Base-by-base conservation (phyloP, 2,113 vertebrate species). In the Notarius quadriscutis region DNA sequence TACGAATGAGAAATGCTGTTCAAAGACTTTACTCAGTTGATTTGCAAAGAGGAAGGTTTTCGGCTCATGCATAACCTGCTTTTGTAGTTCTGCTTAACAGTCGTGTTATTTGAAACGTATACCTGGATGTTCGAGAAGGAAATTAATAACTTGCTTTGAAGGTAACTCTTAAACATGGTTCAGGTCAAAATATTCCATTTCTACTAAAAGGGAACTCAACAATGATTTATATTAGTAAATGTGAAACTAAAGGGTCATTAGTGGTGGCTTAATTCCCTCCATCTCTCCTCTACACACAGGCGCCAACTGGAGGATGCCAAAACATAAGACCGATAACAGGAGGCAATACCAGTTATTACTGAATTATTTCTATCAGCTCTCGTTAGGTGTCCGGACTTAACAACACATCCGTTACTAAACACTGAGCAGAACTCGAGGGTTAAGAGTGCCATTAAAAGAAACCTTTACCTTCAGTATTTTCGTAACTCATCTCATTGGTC, bases 401-500 rank as follows among this genome's bases (percentile, higher is more conserved):
- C 14, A 7, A 0, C 69, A 71, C 17, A 48, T 51, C 48, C 5
- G 53, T 14, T 7, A 77, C 10, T 7, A 78, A 27, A 5, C 0
- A 60, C 4, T 34, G 30, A 77, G 14, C 5, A 25, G 22, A 62
- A 41, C 55, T n/a, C 53, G 4, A 18, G n/a, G 2, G 12, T 62
- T 34, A 72, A 62, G 14, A 25, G 67, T 8, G 9, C 57, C n/a
- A 27, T 65, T 77, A 77, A 87, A 72, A 72, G 1, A 20, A 81
- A 92, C 95, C 93, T 94, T 95, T 92, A 93, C 93, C 94, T 77
- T 99, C 96, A 91, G 96, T 97, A 94, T 95, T 99, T 91, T 99
- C 98, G 89, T 98, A 99, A 94, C 95, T 97, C 95, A 97, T 87
- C 94, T 99, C 98, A 83, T 93, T 97, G 92, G 97, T 96, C 95